These are phyloP conservation scores for Tinea pellionella DNA, from an alignment of 2,888 invertebrate genomes.

Conservation along the genomic window DNA sequence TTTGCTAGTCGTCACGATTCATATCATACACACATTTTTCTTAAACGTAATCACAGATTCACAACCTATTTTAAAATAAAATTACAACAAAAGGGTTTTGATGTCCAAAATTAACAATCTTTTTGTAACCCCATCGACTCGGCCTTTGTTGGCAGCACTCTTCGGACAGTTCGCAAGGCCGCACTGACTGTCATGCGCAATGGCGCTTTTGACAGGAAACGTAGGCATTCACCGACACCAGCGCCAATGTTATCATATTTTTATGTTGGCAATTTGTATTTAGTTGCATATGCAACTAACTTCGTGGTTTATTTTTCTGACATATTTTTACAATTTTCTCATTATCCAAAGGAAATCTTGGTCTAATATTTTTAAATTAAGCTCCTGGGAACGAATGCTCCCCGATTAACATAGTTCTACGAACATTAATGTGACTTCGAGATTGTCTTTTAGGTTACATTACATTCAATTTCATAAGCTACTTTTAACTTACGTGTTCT, in stretches of 20 bases:
- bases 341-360: background rate
- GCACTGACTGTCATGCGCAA: slow-evolving; percentile 71
- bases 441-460: background rate
- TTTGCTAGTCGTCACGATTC: slow-evolving; percentile 70
- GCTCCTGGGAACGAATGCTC: background rate
- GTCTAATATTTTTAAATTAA: background rate
- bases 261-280: slow-evolving; percentile 32
- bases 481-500: background rate
- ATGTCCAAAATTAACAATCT: slow-evolving; percentile 64
- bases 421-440: too few relatives aligned
- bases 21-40: slow-evolving; percentile 68
- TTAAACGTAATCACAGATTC: slow-evolving; percentile 70
- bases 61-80: slow-evolving; percentile 70
- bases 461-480: slow-evolving; percentile 1
- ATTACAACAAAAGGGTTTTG: slow-evolving; percentile 66
- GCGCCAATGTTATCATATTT: slow-evolving; percentile 44
- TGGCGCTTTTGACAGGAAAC: slow-evolving; percentile 68
- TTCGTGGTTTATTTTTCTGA: slow-evolving; percentile 24
- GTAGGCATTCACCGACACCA: slow-evolving; percentile 61
- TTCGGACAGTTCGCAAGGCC: slow-evolving; percentile 65
- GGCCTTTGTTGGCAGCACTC: slow-evolving; percentile 70
- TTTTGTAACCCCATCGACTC: slow-evolving; percentile 71
- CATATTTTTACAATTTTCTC: slow-evolving; percentile 12
- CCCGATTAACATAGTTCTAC: background rate
- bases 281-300: slow-evolving; percentile 28